Conservation (phyloP, 2,888 invertebrate species). For the Dromius quadrimaculatus region DNA sequence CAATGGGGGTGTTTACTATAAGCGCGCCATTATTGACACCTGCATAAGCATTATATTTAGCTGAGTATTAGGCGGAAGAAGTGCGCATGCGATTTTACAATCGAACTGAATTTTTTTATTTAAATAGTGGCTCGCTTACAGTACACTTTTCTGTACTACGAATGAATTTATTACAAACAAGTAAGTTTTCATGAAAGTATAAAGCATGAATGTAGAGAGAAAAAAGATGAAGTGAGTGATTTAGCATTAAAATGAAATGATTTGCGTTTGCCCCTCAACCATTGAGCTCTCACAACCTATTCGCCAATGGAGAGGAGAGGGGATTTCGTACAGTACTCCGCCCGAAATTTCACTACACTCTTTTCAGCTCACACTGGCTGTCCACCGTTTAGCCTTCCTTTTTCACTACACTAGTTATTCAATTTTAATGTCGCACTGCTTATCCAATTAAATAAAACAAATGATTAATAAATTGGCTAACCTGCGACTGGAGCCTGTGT, state of each 20-base stretch:
- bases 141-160: slow-evolving; percentile 14
- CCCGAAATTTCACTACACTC: slow-evolving; percentile 38
- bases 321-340: slow-evolving; percentile 16
- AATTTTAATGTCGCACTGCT: slow-evolving; percentile 17
- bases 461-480: slow-evolving; percentile 44
- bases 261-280: slow-evolving; percentile 45
- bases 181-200: slow-evolving; percentile 6
- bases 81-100: too few species aligned
- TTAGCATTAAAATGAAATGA: slow-evolving; percentile 39
- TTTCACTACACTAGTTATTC: slow-evolving; percentile 34
- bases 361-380: slow-evolving; percentile 45
- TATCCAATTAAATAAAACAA: neutral
- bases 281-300: slow-evolving; percentile 48
- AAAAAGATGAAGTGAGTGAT: slow-evolving; percentile 26
- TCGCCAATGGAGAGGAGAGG: slow-evolving; percentile 46
- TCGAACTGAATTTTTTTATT: too few species aligned
- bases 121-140: too few species aligned
- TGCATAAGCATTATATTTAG: too few species aligned
- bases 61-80: too few species aligned
- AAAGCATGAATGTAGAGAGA: slow-evolving; percentile 31
- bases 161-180: slow-evolving; percentile 26
- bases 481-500: slow-evolving; percentile 61
- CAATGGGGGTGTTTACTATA: slow-evolving; percentile 3
- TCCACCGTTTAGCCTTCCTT: slow-evolving; percentile 49
- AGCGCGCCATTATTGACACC: too few species aligned